Conservation (phyloP, 2,797 vertebrate species). For the Scleropages formosus region DNA sequence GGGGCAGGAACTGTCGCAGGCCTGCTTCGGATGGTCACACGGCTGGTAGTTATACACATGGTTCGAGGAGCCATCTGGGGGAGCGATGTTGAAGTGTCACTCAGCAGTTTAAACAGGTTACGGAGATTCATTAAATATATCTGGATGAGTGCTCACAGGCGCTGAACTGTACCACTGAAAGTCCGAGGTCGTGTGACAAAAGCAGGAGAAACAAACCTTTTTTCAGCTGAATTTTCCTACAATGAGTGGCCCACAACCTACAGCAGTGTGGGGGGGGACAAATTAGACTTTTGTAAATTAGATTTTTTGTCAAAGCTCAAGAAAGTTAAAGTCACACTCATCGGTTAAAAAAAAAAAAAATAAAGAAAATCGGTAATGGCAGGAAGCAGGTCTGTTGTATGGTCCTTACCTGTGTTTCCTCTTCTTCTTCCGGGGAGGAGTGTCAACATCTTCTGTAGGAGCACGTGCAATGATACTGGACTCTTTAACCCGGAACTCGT, state of each 20-base stretch:
- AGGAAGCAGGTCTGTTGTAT: neutral
- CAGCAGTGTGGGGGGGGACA: conserved; percentile 52
- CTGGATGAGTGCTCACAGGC: neutral
- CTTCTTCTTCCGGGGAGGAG: conserved; percentile 96
- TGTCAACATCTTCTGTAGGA: conserved; percentile 92
- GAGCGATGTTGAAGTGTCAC: neutral
- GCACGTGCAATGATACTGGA: conserved; percentile 94
- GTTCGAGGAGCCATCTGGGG: conserved; percentile 93
- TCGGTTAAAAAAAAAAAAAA: neutral
- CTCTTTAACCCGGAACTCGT: conserved; percentile 96
- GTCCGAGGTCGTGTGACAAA: no score
- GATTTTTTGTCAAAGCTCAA: no score
- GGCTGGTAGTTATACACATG: conserved; percentile 99
- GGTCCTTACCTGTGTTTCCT: conserved; percentile 84
- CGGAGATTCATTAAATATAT: no score
- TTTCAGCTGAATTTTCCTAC: conserved; percentile 98
- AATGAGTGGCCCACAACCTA: conserved; percentile 97
- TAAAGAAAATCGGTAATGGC: no score
- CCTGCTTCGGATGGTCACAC: conserved; percentile 96
- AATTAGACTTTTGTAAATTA: no score
- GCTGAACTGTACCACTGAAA: neutral
- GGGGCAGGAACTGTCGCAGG: conserved; percentile 97
- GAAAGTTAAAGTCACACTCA: neutral
- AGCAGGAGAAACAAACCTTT: conserved; percentile 78
- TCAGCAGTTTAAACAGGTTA: neutral